Percentiles rank a stretch among this genome's conserved stretches.
These are phyloP conservation scores for Nesidiocoris tenuis DNA, from an alignment of 2,888 invertebrate genomes.

Conservation along the genomic window DNA sequence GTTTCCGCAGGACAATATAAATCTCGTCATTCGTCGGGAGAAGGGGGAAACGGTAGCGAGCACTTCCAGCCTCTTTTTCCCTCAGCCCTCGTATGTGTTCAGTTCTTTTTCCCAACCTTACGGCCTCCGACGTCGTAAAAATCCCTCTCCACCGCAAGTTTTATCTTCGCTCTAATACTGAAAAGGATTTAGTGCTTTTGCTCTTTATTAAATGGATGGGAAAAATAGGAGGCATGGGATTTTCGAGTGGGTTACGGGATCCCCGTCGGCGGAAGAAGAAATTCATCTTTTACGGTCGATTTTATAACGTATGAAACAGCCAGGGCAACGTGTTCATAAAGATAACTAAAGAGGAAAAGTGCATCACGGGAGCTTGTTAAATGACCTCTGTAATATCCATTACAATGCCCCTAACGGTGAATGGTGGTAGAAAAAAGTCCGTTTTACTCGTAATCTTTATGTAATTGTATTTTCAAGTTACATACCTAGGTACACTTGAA, in stretches of 20 bases:
- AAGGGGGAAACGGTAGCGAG: not conserved
- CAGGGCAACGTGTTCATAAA: too few species aligned
- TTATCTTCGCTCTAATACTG: constrained; percentile 6
- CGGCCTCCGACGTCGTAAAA: not conserved
- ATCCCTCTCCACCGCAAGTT: not conserved
- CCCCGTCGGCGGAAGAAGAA: not conserved
- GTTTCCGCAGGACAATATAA: constrained; percentile 9
- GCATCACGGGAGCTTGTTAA: too few species aligned
- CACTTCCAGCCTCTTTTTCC: not conserved
- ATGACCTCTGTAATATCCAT: too few species aligned
- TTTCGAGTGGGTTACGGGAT: not conserved
- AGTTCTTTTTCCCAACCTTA: constrained; percentile 3
- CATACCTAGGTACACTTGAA: too few species aligned
- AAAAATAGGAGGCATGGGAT: not conserved
- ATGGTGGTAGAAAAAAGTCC: too few species aligned
- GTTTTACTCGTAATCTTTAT: too few species aligned
- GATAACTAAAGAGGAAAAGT: too few species aligned
- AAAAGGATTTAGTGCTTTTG: not conserved
- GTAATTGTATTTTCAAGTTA: too few species aligned
- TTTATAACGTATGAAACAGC: too few species aligned
- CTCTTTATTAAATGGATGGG: not conserved
- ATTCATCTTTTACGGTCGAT: too few species aligned
- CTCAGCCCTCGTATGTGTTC: not conserved
- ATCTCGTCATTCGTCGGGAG: constrained; percentile 4
- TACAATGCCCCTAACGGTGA: too few species aligned